phyloP scores from a whole-genome alignment of 2,888 invertebrate genomes.

The Scrobipalpa atriplicella region DNA sequence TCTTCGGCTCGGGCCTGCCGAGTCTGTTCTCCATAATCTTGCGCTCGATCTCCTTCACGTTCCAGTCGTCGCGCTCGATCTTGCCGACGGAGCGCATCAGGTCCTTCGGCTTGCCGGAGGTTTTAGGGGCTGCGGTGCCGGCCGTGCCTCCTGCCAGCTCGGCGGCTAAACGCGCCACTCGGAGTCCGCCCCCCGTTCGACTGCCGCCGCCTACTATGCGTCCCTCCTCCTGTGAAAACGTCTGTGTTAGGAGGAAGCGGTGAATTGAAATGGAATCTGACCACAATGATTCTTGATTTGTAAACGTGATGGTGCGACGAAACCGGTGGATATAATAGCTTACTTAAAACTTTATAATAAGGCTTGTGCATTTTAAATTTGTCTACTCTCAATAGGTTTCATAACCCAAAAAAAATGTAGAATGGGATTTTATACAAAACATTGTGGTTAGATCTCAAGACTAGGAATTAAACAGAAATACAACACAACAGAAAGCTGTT shows the following conservation, averaged over 20 bases:
- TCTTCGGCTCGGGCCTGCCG: conserved; percentile 83
- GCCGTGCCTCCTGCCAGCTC: conserved; percentile 86
- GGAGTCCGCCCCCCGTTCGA: conserved; percentile 59
- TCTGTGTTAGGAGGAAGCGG: background rate
- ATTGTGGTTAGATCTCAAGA: background rate
- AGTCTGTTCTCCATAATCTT: conserved; percentile 91
- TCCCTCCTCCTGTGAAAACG: conserved; percentile 62
- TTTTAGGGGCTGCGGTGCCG: conserved; percentile 69
- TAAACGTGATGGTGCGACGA: background rate
- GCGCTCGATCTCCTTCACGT: conserved; percentile 94
- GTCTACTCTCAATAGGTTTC: too few relatives aligned
- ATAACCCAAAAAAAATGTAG: too few relatives aligned
- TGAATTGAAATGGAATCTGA: background rate
- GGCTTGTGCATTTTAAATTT: too few relatives aligned
- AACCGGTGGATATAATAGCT: too few relatives aligned
- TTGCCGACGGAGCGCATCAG: conserved; percentile 93
- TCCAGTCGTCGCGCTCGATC: conserved; percentile 95
- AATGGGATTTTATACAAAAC: background rate
- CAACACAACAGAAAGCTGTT: background rate
- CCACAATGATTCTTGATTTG: background rate
- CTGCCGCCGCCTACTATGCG: conserved; percentile 64
- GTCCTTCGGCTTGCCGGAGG: conserved; percentile 88
- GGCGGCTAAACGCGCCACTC: conserved; percentile 84
- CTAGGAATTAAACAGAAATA: background rate
- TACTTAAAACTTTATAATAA: too few relatives aligned